Conservation (phyloP, 37 sponge, comb jelly and placozoan species). For the Mnemiopsis leidyi region DNA sequence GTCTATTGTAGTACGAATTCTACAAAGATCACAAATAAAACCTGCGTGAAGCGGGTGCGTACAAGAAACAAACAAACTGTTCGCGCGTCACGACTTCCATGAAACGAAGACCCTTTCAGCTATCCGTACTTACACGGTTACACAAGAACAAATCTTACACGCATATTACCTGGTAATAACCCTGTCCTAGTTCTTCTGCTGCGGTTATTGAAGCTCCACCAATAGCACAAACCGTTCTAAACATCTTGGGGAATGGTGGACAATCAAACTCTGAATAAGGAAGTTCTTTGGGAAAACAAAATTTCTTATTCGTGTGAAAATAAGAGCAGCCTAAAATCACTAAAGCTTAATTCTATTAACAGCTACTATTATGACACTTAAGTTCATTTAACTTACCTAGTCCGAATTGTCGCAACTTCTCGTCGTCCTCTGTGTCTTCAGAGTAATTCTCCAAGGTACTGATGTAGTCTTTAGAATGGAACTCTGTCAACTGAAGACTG, state of each 20-base stretch:
- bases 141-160: slow-evolving; percentile 29
- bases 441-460: not conserved
- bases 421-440: not conserved
- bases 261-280: slow-evolving; percentile 82
- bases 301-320: not conserved
- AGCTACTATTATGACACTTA: too few relatives aligned
- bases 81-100: not conserved
- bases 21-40: too few relatives aligned
- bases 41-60: too few relatives aligned
- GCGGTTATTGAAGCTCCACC: slow-evolving; percentile 73
- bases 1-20: too few relatives aligned
- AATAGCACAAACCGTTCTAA: slow-evolving; percentile 68
- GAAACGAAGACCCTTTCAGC: not conserved
- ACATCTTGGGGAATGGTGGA: slow-evolving; percentile 78
- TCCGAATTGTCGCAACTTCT: not conserved
- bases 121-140: not conserved
- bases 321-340: not conserved
- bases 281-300: not conserved
- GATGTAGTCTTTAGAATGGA: slow-evolving; percentile 29
- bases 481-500: slow-evolving; percentile 35
- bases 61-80: too few relatives aligned
- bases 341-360: too few relatives aligned
- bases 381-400: slow-evolving; percentile 16
- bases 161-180: not conserved
- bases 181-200: slow-evolving; percentile 66